Evolutionary conservation across 2,797 vertebrate genomes (phyloP), one percentile per base, ranked within the genome.

Genomic region (Clamator glandarius): DNA sequence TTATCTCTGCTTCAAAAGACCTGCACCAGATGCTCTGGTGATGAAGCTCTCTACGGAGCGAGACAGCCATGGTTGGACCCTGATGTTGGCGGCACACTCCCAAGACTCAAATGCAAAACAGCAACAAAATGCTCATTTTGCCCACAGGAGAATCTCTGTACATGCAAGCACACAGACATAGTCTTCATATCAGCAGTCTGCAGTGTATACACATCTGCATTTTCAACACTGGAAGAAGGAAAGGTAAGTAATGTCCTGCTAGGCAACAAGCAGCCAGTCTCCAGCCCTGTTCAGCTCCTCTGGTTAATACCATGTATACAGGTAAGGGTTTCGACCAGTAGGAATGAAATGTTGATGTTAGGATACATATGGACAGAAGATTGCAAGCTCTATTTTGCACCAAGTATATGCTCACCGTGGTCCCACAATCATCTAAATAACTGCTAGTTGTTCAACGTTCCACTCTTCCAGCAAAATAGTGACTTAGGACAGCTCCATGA

Each of bases 171-270:
- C 25, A 33, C 46, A 63, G 63, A 75, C 8, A 75, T 8, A 31
- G 20, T 9, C 61, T 33, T 21, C 15, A 1, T 0, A 31, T 3
- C 2, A 82, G 33, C 55, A 33, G 11, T 2, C 14, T 18, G n/a
- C 29, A 31, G 18, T 28, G 41, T 13, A 5, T 5, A 31, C 1
- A 0, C 5, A 31, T 31, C 20, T 25, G 3, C 64, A 33, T 18
- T 12, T 28, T 73, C 52, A 39, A 15, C 20, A 35, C 8, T 15
- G 24, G 6, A 59, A 33, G 25, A 0, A 46, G 39, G 15, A 33
- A 58, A 76, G 26, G 20, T 42, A 72, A 80, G 73, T 8, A 35
- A 67, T 0, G 2, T n/a, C 57, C n/a, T 7, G 9, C 20, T 46
- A 17, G 46, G 20, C 46, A 46, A 46, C 17, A 46, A 46, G 10